Evolutionary conservation across 2,797 vertebrate genomes (phyloP), one percentile per base, ranked within the genome.

Genomic region (Gallinago stenura): DNA sequence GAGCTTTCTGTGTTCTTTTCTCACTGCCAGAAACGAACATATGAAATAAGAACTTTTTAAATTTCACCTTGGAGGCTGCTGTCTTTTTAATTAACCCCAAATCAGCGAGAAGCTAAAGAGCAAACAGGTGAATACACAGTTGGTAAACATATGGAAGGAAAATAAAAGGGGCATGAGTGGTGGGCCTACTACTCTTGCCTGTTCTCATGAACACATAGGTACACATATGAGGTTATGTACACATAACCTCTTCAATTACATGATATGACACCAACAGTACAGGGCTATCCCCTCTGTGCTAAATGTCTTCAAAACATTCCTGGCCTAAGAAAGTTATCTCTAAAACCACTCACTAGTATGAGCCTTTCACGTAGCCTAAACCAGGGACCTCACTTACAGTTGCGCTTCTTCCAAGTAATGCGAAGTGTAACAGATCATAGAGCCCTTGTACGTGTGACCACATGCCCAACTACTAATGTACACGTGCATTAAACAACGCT

Each of bases 191-290:
- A 24, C 24, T 58, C 71, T 72, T 87, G 66, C 71, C 85, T 83
- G 62, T 46, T 79, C 75, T 77, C 54, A 4, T 69, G 28, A 66
- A 39, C 39, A 39, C 39, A 39, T 39, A 39, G 12, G 39, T 39
- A 39, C 39, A 39, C 39, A 39, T 39, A 39, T 6, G 39, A 39
- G 39, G 39, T 76, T 70, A 82, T 28, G 65, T 26, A 72, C 33
- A 53, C 16, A 41, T 82, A 75, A 93, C 28, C 78, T 96, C 91
- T 93, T 37, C 75, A 57, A 21, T 84, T 76, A 92, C 78, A 56
- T 13, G 41, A 31, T 21, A 70, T 21, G 60, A 90, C 69, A 72
- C 79, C 87, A 96, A 25, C 45, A 60, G 53, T 35, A 19, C 54
- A 37, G 46, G 15, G 16, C 46, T 2, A 0, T 78, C 57, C 70